Evolutionary conservation across 2,113 vertebrate genomes (phyloP).

Genomic region (Gopherus evgoodei): DNA sequence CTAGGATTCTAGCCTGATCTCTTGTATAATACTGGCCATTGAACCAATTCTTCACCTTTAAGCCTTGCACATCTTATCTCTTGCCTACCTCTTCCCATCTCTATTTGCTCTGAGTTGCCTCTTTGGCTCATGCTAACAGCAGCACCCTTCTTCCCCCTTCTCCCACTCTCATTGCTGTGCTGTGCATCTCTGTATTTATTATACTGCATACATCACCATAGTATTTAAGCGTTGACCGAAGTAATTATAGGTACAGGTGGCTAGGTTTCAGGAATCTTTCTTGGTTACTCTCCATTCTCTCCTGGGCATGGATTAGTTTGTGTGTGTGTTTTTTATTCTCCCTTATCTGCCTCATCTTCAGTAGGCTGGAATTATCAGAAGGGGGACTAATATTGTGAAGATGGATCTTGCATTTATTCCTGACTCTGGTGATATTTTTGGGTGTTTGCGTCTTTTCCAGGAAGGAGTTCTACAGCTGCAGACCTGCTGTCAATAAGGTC

Average conservation of each 20-base stretch:
- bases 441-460: background rate
- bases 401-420: background rate
- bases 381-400: background rate
- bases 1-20: background rate
- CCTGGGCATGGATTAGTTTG: background rate
- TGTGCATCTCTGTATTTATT: background rate
- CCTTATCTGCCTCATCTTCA: background rate
- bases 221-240: background rate
- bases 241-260: background rate
- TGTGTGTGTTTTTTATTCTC: background rate
- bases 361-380: background rate
- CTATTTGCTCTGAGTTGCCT: background rate
- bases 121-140: background rate
- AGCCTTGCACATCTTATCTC: background rate
- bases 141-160: background rate
- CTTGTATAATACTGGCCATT: background rate
- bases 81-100: no score
- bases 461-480: no score
- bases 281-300: background rate
- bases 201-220: background rate
- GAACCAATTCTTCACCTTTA: background rate
- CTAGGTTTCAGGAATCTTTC: background rate
- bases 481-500: no score
- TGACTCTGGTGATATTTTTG: background rate
- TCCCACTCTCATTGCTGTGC: fast-evolving